Evolutionary conservation across 2,888 invertebrate species (phyloP), one percentile per base, ranked within the genome.

Genomic region (Magallana nippona): DNA sequence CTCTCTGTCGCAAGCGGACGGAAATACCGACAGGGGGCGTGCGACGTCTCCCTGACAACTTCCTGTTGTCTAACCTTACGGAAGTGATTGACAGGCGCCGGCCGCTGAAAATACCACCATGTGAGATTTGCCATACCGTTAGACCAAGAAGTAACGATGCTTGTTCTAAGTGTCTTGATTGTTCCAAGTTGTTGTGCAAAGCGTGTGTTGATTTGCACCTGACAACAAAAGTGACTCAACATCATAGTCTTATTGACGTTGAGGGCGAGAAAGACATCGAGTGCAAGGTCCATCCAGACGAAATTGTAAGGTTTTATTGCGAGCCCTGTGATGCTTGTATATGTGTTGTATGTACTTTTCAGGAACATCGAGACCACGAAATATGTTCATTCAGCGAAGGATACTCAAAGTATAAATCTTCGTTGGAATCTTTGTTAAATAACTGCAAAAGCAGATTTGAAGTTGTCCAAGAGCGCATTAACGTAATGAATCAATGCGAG

Each of bases 291-390:
- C 94, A 94, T 79, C 89, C 89, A 0, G 93, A 93, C 58, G 94
- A 94, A 86, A 89, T 90, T 32, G 93, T 94, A 0, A 89, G 94
- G 1, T 94, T 93, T 87, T 94, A 93, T 87, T 94, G 94, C 83
- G 94, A 94, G 84, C 92, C 92, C 1, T 94, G 94, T 86, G 93
- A 94, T 78, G 89, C 90, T 79, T 94, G 94, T 81, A 91, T 94
- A 19, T 94, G 94, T 89, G 92, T 94, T 55, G 90, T 94, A 17
- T 94, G 94, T 83, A 93, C 94, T 13, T 94, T 94, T 88, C 93
- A 94, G 80, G 93, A 93, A 82, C 94, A 94, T 86, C 88, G 91
- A 19, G 93, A 93, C 82, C 94, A 94, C 86, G 93, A 94, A 55
- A 92, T 94, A 13, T 92, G 92, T 83, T 92, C 92, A 10, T 93